Conservation (phyloP, 2,113 vertebrate genomes). For the Piliocolobus tephrosceles region DNA sequence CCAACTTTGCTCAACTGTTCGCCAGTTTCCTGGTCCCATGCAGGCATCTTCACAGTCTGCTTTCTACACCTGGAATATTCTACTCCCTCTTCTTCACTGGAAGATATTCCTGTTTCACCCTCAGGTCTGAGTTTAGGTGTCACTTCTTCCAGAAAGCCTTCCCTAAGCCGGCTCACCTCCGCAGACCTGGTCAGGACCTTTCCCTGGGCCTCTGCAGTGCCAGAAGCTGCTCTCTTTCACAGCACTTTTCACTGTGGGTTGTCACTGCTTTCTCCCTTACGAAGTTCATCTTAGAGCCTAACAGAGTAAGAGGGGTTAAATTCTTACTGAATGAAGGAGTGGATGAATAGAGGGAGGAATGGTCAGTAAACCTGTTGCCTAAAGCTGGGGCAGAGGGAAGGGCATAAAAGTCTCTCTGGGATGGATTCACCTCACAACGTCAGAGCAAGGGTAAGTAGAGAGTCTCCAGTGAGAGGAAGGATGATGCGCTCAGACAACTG, state of each 20-base stretch:
- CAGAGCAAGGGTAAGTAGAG: fast-evolving
- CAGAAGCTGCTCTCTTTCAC: not conserved
- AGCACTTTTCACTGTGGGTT: not conserved
- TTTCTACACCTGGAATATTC: not conserved
- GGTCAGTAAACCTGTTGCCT: fast-evolving
- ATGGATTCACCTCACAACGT: not conserved
- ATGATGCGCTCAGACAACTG: not conserved
- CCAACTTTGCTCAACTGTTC: no score
- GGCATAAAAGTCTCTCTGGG: no score
- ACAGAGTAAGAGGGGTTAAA: not conserved
- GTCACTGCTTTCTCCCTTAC: not conserved
- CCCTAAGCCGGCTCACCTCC: not conserved
- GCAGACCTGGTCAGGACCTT: not conserved
- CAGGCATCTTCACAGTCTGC: fast-evolving
- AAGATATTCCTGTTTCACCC: not conserved
- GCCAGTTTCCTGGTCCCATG: not conserved
- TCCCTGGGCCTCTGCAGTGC: not conserved
- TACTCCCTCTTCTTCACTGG: not conserved
- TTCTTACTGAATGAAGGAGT: not conserved
- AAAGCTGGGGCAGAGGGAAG: not conserved
- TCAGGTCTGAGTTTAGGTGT: not conserved
- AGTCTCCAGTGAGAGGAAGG: not conserved
- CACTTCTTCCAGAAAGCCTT: not conserved
- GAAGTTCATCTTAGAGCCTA: not conserved
- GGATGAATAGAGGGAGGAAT: not conserved